A percentile compares a stretch with the other conserved stretches of the same genome.
phyloP scores from a whole-genome alignment of 2,888 invertebrate genomes.

The Dasysyrphus albostriatus region DNA sequence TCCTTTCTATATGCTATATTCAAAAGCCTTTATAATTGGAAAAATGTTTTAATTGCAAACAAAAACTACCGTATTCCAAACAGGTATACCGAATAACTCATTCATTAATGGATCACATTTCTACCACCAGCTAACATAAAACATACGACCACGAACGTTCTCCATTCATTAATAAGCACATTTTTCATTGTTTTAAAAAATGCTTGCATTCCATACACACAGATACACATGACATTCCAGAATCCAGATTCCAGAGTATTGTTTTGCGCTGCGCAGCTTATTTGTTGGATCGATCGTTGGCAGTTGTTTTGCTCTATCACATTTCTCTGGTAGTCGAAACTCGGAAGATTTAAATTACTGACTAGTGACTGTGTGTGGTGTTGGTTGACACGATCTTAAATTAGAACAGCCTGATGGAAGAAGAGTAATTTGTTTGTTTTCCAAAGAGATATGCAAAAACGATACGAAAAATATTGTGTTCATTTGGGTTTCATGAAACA shows the following conservation, averaged over 20 bases:
- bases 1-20: too few species aligned
- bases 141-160: too few species aligned
- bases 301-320: not conserved
- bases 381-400: conserved; percentile 45
- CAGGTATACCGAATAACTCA: too few species aligned
- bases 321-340: conserved; percentile 2
- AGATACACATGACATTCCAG: conserved; percentile 9
- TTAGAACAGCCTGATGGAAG: conserved; percentile 57
- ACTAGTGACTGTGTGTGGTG: conserved; percentile 27
- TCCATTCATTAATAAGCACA: not conserved
- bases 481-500: not conserved
- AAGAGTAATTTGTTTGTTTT: conserved; percentile 39
- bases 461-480: not conserved
- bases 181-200: conserved; percentile 14
- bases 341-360: conserved; percentile 36
- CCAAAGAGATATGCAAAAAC: conserved; percentile 29
- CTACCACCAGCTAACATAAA: too few species aligned
- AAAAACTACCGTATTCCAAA: too few species aligned
- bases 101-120: too few species aligned
- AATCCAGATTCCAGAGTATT: conserved; percentile 4
- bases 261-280: conserved; percentile 11
- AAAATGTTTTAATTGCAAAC: too few species aligned
- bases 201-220: conserved; percentile 18
- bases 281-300: not conserved
- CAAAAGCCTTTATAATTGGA: too few species aligned